Conservation (phyloP, 2,888 invertebrate genomes). For the Pilophorus perplexus region DNA sequence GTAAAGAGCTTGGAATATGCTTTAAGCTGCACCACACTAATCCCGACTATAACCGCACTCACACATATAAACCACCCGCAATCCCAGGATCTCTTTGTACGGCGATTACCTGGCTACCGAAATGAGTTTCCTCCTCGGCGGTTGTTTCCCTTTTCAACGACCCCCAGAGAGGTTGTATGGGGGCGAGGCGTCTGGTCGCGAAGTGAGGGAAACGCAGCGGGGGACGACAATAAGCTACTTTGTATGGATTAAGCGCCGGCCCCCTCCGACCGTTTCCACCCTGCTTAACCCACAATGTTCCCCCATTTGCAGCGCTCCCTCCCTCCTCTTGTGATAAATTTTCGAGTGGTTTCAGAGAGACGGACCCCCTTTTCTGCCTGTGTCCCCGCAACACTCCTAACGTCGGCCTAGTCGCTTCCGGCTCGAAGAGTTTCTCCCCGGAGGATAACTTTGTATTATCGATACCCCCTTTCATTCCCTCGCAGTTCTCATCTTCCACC, state of each 20-base stretch:
- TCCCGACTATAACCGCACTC: no score
- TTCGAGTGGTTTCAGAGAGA: constrained; percentile 24
- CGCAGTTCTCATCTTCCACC: no score
- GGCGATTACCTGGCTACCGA: constrained; percentile 7
- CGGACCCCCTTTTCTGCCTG: no score
- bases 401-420: constrained; percentile 20
- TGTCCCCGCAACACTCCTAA: no score
- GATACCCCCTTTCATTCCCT: not conserved
- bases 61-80: no score
- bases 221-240: constrained; percentile 35
- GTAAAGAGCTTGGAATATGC: no score
- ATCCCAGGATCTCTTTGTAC: not conserved
- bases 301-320: not conserved
- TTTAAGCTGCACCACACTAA: no score
- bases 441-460: constrained; percentile 7
- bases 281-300: no score
- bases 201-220: constrained; percentile 2
- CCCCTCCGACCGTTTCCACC: no score
- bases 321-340: constrained; percentile 15
- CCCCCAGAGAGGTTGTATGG: no score
- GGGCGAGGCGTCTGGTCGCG: no score
- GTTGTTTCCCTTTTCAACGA: not conserved
- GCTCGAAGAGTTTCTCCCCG: constrained; percentile 14
- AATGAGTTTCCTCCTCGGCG: not conserved
- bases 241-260: constrained; percentile 24